Conservation (phyloP, 2,888 invertebrate species). For the Calephelis perditalis region DNA sequence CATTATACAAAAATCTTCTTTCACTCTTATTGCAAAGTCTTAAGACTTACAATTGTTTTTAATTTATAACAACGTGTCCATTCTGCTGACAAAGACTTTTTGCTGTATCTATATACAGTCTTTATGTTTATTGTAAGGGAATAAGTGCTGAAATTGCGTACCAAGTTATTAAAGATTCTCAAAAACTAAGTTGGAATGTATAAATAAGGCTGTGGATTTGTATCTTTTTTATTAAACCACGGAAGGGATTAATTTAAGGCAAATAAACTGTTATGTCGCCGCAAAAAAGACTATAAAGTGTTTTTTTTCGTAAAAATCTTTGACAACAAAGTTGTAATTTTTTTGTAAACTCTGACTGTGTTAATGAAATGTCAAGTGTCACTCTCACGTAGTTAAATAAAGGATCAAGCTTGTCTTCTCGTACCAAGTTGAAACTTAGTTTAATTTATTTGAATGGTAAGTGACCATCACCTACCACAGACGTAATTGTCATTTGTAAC, state of each 20-base stretch:
- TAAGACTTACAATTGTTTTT: constrained; percentile 28
- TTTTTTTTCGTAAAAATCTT: neutral
- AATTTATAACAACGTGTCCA: constrained; percentile 23
- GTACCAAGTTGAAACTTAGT: no score
- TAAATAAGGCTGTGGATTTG: constrained; percentile 2
- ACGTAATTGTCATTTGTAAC: no score
- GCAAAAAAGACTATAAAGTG: constrained; percentile 17
- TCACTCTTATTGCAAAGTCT: constrained; percentile 24
- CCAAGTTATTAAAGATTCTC: neutral
- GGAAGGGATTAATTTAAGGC: constrained; percentile 71
- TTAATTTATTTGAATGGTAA: no score
- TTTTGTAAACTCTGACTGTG: neutral
- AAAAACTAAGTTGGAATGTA: neutral
- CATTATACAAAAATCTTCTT: constrained; percentile 22
- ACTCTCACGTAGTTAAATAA: neutral
- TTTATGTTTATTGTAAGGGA: constrained; percentile 12
- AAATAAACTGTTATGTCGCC: constrained; percentile 46
- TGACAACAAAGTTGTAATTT: neutral
- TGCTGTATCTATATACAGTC: constrained; percentile 1
- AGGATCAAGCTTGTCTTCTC: no score
- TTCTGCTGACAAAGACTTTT: constrained; percentile 17
- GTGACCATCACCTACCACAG: no score
- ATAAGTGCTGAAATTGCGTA: constrained; percentile 21
- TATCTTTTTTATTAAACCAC: constrained; percentile 52
- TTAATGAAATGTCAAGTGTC: neutral